Conservation (phyloP, 2,113 vertebrate genomes). For the Alosa alosa region DNA sequence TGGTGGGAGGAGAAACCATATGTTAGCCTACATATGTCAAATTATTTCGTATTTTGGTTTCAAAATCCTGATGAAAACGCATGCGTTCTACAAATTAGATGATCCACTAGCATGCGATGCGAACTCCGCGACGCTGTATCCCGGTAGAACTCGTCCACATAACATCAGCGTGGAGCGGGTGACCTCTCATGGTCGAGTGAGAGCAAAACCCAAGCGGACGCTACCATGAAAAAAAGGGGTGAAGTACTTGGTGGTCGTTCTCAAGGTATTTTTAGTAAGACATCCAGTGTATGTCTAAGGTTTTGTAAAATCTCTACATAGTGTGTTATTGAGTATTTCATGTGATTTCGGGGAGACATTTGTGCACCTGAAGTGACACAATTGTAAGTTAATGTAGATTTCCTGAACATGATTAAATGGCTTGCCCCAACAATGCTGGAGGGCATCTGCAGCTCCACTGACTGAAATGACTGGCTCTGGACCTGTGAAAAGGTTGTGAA, state of each 20-base stretch:
- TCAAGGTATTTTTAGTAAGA: background rate
- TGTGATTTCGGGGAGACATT: background rate
- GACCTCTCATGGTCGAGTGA: too few relatives aligned
- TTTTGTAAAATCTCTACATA: background rate
- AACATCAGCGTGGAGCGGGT: too few relatives aligned
- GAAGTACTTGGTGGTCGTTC: background rate
- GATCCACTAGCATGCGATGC: too few relatives aligned
- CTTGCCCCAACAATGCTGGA: background rate
- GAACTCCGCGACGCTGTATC: too few relatives aligned
- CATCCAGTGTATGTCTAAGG: background rate
- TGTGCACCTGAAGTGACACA: background rate
- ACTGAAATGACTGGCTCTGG: background rate
- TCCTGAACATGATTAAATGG: background rate
- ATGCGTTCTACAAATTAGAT: too few relatives aligned
- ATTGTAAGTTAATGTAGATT: background rate
- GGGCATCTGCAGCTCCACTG: background rate
- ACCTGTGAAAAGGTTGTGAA: background rate
- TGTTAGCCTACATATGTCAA: too few relatives aligned
- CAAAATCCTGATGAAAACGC: too few relatives aligned
- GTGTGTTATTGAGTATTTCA: background rate
- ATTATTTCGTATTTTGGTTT: too few relatives aligned
- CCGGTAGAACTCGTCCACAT: too few relatives aligned
- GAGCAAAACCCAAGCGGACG: too few relatives aligned
- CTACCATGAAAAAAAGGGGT: background rate
- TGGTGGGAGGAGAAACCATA: too few relatives aligned